These are phyloP conservation scores for Turnix velox DNA, from an alignment of 2,113 vertebrate genomes.

Conservation along the genomic window DNA sequence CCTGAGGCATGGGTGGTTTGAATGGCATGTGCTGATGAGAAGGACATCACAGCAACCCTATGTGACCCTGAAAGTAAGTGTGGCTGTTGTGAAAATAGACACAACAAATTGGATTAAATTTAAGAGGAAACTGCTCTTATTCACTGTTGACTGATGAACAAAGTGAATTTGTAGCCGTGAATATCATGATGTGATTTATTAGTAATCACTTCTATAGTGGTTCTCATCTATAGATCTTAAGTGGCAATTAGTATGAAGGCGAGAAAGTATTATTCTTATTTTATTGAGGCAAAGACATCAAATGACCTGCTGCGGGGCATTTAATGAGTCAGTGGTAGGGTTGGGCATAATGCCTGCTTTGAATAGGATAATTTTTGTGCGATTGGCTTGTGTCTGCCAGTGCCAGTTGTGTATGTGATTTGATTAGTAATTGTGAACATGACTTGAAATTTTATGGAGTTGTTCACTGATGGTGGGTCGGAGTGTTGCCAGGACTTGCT, in stretches of 20 bases:
- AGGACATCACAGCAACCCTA: neutral
- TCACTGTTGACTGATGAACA: neutral
- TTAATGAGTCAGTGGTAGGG: slow-evolving; percentile 18
- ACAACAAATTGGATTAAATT: neutral
- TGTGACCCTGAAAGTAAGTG: neutral
- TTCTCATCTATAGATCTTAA: slow-evolving; percentile 36
- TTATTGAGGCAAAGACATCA: slow-evolving; percentile 1
- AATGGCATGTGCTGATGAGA: neutral
- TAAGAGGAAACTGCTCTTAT: neutral
- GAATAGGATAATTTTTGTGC: neutral
- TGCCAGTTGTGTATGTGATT: slow-evolving; percentile 17
- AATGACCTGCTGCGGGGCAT: slow-evolving; percentile 16
- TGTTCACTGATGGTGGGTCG: neutral
- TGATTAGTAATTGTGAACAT: slow-evolving; percentile 29
- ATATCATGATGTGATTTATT: slow-evolving; percentile 9
- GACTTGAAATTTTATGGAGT: slow-evolving; percentile 5
- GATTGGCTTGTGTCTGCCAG: neutral
- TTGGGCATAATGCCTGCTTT: neutral
- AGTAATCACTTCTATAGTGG: neutral
- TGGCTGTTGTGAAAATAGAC: slow-evolving; percentile 22
- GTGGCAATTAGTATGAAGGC: slow-evolving; percentile 32
- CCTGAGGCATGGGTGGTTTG: neutral
- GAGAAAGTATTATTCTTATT: slow-evolving; percentile 4
- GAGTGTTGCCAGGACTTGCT: neutral
- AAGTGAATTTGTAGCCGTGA: neutral